Conservation (phyloP, 2,797 vertebrate genomes). For the Prionace glauca region DNA sequence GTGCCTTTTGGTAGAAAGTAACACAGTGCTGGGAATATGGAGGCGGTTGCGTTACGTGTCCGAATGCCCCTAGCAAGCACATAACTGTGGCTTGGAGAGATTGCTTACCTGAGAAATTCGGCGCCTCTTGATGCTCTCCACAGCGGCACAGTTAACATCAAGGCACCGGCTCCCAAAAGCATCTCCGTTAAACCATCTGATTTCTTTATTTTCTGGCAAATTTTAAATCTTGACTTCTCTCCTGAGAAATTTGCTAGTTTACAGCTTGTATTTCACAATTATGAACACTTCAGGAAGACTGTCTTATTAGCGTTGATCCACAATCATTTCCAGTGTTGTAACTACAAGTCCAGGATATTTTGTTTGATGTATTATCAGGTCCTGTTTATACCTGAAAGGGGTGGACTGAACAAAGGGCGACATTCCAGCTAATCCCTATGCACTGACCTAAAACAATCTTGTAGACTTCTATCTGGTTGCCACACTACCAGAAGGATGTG, state of each 20-base stretch:
- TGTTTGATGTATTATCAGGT: neutral
- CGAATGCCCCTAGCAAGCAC: neutral
- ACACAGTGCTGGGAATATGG: neutral
- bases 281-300: neutral
- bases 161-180: neutral
- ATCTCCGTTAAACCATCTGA: neutral
- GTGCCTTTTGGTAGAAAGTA: neutral
- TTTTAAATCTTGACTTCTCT: neutral
- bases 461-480: too few relatives aligned
- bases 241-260: neutral
- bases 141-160: neutral
- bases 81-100: neutral
- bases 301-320: neutral
- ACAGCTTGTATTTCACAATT: neutral
- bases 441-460: slow-evolving; percentile 37
- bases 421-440: slow-evolving; percentile 3
- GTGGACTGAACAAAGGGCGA: slow-evolving; percentile 38
- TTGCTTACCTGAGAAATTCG: neutral
- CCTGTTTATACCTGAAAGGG: slow-evolving; percentile 33
- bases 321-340: neutral
- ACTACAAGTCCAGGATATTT: neutral
- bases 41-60: neutral
- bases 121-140: neutral
- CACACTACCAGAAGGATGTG: too few relatives aligned
- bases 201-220: neutral